Conservation (phyloP, 1,140 invertebrate genomes). For the Chymomyza costata region DNA sequence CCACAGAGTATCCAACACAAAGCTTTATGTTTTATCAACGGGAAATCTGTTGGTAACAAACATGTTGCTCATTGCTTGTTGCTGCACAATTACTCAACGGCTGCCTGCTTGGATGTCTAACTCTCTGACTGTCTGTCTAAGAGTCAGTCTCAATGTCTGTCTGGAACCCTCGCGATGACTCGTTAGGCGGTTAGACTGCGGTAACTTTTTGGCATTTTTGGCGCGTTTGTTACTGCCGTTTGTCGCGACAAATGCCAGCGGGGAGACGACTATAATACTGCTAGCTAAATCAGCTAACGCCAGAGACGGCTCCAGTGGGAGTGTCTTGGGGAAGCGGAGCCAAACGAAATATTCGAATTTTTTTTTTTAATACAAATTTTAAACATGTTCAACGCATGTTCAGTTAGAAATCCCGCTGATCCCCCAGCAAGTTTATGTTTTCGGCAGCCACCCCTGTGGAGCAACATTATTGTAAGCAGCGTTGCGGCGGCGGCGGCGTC, state of each 20-base stretch:
- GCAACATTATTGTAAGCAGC: too few species aligned
- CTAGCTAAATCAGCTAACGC: too few species aligned
- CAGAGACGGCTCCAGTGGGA: neutral
- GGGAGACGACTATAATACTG: too few species aligned
- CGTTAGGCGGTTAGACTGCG: conserved; percentile 38
- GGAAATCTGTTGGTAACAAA: conserved; percentile 54
- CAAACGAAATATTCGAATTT: too few species aligned
- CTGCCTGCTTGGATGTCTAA: conserved; percentile 1
- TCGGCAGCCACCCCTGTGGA: too few species aligned
- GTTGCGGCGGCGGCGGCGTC: too few species aligned
- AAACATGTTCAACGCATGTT: too few species aligned
- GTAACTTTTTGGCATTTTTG: conserved; percentile 49
- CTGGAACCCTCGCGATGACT: conserved; percentile 43
- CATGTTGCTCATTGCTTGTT: conserved; percentile 49
- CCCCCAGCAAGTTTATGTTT: too few species aligned
- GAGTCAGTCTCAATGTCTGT: conserved; percentile 3
- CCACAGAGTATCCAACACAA: too few species aligned
- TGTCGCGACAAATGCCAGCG: conserved; percentile 37
- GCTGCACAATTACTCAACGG: conserved; percentile 68
- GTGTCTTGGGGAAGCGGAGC: too few species aligned
- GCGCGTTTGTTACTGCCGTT: conserved; percentile 34
- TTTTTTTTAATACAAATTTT: too few species aligned
- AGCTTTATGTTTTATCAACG: conserved; percentile 63
- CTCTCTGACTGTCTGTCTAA: conserved; percentile 8
- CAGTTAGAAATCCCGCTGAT: too few species aligned